phyloP scores from a whole-genome alignment of 2,888 invertebrate genomes.

The Neoascia interrupta region DNA sequence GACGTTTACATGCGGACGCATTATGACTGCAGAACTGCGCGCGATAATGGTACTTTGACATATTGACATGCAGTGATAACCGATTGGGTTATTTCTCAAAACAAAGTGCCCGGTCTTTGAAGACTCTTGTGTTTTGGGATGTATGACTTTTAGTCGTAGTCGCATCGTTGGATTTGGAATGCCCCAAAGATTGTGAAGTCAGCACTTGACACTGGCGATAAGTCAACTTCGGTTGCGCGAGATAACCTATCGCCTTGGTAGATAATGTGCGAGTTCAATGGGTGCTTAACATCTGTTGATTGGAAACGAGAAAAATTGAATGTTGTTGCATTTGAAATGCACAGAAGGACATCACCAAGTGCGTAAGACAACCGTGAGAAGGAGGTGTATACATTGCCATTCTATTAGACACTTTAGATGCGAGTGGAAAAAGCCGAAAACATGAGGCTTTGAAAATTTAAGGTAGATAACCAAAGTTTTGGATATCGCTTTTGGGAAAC shows the following conservation, averaged over 20 bases:
- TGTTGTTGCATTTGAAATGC: too few relatives aligned
- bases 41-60: not conserved
- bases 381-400: too few relatives aligned
- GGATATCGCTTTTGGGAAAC: too few relatives aligned
- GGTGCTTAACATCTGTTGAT: conserved; percentile 56
- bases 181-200: conserved; percentile 45
- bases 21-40: conserved; percentile 3
- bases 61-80: conserved; percentile 58
- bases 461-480: too few relatives aligned
- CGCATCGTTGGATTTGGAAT: conserved; percentile 9
- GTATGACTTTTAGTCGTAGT: not conserved
- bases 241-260: conserved; percentile 51
- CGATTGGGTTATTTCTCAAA: conserved; percentile 64
- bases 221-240: conserved; percentile 53
- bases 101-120: conserved; percentile 28
- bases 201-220: conserved; percentile 64
- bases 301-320: too few relatives aligned
- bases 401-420: too few relatives aligned
- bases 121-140: conserved; percentile 18
- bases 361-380: too few relatives aligned
- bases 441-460: too few relatives aligned
- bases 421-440: too few relatives aligned
- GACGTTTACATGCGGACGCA: conserved; percentile 38
- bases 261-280: conserved; percentile 56
- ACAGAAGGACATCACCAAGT: too few relatives aligned